Percentiles rank a stretch among this genome's conserved stretches.
Evolutionary conservation across 2,113 vertebrate species (phyloP).

Genomic region (Hippopotamus amphibius): DNA sequence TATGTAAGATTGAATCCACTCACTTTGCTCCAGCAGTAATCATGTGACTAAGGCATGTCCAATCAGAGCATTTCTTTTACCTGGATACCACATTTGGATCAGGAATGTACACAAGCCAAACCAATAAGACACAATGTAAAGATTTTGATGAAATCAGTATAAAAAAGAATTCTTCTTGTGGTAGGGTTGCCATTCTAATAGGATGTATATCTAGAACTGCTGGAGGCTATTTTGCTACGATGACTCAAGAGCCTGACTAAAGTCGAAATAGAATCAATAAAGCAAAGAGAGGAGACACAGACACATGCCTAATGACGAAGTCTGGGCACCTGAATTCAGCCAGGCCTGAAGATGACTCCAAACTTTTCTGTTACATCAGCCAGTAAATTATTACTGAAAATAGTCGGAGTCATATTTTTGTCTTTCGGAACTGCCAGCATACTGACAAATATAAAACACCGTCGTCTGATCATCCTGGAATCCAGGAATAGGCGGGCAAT

Average conservation of each 20-base stretch:
- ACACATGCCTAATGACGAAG: not conserved
- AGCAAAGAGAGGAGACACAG: not conserved
- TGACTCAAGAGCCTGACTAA: not conserved
- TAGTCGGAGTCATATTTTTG: not conserved
- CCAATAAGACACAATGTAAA: not conserved
- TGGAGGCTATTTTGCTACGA: not conserved
- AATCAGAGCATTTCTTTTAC: not conserved
- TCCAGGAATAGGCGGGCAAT: not conserved
- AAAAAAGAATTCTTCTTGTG: not conserved
- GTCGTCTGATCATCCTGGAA: not conserved
- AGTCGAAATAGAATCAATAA: not conserved
- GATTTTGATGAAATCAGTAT: not conserved
- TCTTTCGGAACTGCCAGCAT: not conserved
- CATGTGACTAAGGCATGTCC: not conserved
- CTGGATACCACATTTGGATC: not conserved
- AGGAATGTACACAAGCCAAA: not conserved
- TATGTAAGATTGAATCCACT: not conserved
- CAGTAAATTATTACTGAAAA: not conserved
- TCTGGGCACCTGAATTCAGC: not conserved
- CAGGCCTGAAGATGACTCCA: not conserved
- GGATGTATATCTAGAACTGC: not conserved
- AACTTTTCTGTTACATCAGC: not conserved
- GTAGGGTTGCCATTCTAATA: not conserved
- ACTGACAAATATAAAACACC: not conserved
- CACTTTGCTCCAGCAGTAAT: not conserved